phyloP scores from a whole-genome alignment of 2,113 vertebrate genomes.

The Acrocephalus kingi region DNA sequence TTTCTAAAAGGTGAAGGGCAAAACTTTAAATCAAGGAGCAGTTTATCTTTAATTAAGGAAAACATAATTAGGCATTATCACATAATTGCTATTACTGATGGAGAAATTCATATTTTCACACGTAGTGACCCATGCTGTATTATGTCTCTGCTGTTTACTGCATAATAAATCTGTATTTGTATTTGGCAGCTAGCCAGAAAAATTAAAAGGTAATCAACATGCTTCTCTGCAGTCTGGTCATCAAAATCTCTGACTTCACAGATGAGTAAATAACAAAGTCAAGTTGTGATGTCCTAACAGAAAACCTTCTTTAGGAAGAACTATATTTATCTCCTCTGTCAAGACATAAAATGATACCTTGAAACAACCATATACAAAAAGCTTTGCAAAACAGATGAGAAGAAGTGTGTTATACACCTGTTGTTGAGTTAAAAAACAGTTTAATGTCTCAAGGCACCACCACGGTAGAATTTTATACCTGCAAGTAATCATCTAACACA shows the following conservation, averaged over 20 bases:
- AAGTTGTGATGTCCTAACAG: slow-evolving; percentile 16
- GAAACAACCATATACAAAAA: slow-evolving; percentile 56
- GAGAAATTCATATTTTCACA: slow-evolving; percentile 70
- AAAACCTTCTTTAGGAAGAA: slow-evolving; percentile 15
- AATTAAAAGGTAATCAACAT: slow-evolving; percentile 68
- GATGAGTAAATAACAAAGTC: slow-evolving; percentile 49
- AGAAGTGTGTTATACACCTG: slow-evolving; percentile 64
- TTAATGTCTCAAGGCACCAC: slow-evolving; percentile 87
- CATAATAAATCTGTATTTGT: slow-evolving; percentile 58
- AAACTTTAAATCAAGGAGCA: slow-evolving; percentile 70
- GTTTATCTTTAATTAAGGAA: slow-evolving; percentile 77
- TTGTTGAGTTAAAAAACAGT: slow-evolving; percentile 72
- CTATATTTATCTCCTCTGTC: slow-evolving; percentile 17
- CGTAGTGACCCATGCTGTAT: slow-evolving; percentile 67
- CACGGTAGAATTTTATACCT: slow-evolving; percentile 77
- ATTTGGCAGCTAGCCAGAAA: slow-evolving; percentile 64
- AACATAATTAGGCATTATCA: slow-evolving; percentile 77
- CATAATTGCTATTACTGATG: slow-evolving; percentile 69
- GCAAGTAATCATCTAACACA: slow-evolving; percentile 69
- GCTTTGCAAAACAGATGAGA: slow-evolving; percentile 50
- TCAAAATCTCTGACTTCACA: slow-evolving; percentile 54
- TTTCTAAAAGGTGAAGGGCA: slow-evolving; percentile 70
- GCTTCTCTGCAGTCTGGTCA: slow-evolving; percentile 41
- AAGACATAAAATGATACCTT: slow-evolving; percentile 41
- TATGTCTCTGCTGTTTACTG: slow-evolving; percentile 38